phyloP scores from a whole-genome alignment of 2,797 vertebrate species.

The Ambastaia sidthimunki region DNA sequence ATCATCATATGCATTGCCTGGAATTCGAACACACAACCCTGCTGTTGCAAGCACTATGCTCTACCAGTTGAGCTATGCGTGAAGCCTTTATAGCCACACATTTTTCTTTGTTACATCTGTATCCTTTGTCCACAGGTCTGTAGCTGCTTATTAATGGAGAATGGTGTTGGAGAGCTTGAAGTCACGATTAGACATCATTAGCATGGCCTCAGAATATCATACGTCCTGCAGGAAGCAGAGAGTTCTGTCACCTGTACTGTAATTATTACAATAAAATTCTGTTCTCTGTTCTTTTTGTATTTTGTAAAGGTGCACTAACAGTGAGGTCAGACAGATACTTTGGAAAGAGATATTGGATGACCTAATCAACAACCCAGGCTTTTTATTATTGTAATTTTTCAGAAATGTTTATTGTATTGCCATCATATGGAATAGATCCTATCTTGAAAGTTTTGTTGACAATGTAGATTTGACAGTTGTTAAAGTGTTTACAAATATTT shows the following conservation, averaged over 20 bases:
- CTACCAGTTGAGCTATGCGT: neutral
- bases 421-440: slow-evolving; percentile 23
- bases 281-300: neutral
- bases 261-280: neutral
- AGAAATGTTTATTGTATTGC: neutral
- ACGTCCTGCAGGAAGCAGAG: neutral
- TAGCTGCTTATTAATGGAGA: slow-evolving; percentile 55
- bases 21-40: neutral
- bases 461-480: slow-evolving; percentile 3
- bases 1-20: neutral
- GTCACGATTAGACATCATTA: slow-evolving; percentile 69
- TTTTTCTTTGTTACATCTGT: neutral
- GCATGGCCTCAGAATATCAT: slow-evolving; percentile 49
- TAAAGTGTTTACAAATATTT: neutral
- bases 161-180: slow-evolving; percentile 57
- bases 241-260: neutral
- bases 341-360: slow-evolving; percentile 3
- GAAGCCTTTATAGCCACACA: neutral
- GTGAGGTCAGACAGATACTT: slow-evolving; percentile 29
- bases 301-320: neutral
- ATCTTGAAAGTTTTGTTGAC: neutral
- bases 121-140: slow-evolving; percentile 10
- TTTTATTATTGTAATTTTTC: no score
- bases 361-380: no score
- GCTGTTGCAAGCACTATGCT: neutral